phyloP scores from a whole-genome alignment of 2,113 vertebrate genomes.

The Colossoma macropomum region DNA sequence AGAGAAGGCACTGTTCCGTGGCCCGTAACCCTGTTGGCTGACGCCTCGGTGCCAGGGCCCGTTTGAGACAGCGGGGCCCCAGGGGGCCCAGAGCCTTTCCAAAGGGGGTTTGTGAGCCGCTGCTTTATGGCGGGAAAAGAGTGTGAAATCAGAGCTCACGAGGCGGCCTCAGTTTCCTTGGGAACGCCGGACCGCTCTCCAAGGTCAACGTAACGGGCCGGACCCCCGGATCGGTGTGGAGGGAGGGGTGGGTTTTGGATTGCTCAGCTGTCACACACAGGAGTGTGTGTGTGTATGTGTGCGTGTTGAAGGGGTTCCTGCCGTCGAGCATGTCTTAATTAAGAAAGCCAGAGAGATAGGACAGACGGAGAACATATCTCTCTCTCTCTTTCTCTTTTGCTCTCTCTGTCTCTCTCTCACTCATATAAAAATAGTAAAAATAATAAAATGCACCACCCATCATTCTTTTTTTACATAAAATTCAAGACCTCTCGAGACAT shows the following conservation, averaged over 20 bases:
- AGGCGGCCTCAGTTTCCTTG: conserved; percentile 88
- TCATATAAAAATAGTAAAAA: not conserved
- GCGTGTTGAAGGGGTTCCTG: conserved; percentile 54
- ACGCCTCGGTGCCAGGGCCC: conserved; percentile 47
- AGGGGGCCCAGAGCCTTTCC: conserved; percentile 84
- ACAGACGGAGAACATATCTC: conserved; percentile 25
- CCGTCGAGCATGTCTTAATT: conserved; percentile 89
- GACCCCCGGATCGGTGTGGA: conserved; percentile 75
- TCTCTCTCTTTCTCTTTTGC: conserved; percentile 57
- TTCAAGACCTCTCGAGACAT: too few species aligned
- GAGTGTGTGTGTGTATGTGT: conserved; percentile 65
- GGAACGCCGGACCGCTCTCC: conserved; percentile 83
- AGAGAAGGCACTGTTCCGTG: conserved; percentile 90
- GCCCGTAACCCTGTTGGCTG: conserved; percentile 86
- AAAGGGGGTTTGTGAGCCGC: conserved; percentile 90
- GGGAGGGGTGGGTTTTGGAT: conserved; percentile 70
- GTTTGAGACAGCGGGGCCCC: conserved; percentile 88
- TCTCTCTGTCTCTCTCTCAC: conserved; percentile 53
- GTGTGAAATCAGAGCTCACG: conserved; percentile 95
- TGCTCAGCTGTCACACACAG: conserved; percentile 80
- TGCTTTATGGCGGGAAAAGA: conserved; percentile 88
- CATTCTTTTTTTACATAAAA: not conserved
- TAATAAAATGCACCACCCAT: not conserved
- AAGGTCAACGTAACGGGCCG: conserved; percentile 91
- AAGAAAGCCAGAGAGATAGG: conserved; percentile 69